phyloP scores from a whole-genome alignment of 2,113 vertebrate genomes.

The Myotis lucifugus region DNA sequence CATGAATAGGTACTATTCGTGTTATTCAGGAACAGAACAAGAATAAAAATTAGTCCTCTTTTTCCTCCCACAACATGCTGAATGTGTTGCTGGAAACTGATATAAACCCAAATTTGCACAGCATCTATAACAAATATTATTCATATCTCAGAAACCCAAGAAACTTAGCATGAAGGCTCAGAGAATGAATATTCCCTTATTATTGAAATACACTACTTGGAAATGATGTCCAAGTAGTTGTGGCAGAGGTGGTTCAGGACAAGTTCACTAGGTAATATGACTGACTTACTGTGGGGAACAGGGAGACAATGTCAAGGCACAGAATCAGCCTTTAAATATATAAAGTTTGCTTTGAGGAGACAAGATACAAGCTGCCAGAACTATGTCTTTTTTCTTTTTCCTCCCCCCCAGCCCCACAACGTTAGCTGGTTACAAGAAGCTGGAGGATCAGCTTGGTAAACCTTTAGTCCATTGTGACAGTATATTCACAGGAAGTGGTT shows the following conservation, averaged over 20 bases:
- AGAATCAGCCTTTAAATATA: not conserved
- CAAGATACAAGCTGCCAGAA: not conserved
- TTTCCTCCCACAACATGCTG: not conserved
- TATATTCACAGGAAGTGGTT: not conserved
- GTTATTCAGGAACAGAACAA: not conserved
- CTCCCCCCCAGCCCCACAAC: not conserved
- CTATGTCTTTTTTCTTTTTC: not conserved
- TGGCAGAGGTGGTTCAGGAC: not conserved
- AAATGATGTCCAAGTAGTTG: not conserved
- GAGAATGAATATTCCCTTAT: not conserved
- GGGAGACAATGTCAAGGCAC: not conserved
- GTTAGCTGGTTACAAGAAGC: not conserved
- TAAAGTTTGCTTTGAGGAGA: not conserved
- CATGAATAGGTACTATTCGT: not conserved
- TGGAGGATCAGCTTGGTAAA: not conserved
- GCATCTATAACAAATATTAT: not conserved
- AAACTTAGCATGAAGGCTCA: not conserved
- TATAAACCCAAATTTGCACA: too few relatives aligned
- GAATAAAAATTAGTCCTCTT: not conserved
- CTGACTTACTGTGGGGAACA: not conserved
- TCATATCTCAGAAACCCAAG: not conserved
- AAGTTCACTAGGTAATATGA: not conserved
- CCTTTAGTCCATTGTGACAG: not conserved
- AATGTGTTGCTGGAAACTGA: not conserved
- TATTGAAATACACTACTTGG: rapidly evolving